Evolutionary conservation across 2,113 vertebrate species (phyloP).

Genomic region (Leptodactylus fuscus): DNA sequence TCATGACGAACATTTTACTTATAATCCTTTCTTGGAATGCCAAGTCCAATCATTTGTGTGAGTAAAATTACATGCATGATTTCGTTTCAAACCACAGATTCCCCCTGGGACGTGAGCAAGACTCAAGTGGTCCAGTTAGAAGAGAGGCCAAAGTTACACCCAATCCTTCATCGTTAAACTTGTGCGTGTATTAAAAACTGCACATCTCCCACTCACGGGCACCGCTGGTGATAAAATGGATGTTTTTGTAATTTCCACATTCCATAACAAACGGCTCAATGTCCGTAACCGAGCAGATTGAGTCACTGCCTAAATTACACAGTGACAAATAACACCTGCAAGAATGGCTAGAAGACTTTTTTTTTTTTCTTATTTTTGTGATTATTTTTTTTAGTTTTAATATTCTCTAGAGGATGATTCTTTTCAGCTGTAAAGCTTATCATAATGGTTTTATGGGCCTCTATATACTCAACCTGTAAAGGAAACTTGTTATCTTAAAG

Average conservation of each 20-base stretch:
- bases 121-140: constrained; percentile 81
- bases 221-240: constrained; percentile 73
- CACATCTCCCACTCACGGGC: constrained; percentile 68
- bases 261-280: constrained; percentile 71
- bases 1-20: constrained; percentile 80
- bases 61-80: constrained; percentile 81
- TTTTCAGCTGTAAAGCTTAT: not conserved
- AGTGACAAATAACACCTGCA: constrained; percentile 6
- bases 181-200: constrained; percentile 71
- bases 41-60: constrained; percentile 81
- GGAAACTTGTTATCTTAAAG: too few relatives aligned
- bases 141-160: constrained; percentile 79
- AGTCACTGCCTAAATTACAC: constrained; percentile 26
- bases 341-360: not conserved
- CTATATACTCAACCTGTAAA: not conserved
- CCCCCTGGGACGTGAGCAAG: constrained; percentile 74
- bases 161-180: constrained; percentile 75
- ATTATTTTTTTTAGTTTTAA: too few relatives aligned
- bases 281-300: constrained; percentile 60
- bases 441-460: not conserved
- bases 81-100: constrained; percentile 84
- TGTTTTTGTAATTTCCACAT: constrained; percentile 77
- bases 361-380: too few relatives aligned
- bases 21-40: constrained; percentile 79
- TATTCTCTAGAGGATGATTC: not conserved